These are phyloP conservation scores for Toxotes lorentzi DNA, from an alignment of 2,797 vertebrate species.

Conservation along the genomic window DNA sequence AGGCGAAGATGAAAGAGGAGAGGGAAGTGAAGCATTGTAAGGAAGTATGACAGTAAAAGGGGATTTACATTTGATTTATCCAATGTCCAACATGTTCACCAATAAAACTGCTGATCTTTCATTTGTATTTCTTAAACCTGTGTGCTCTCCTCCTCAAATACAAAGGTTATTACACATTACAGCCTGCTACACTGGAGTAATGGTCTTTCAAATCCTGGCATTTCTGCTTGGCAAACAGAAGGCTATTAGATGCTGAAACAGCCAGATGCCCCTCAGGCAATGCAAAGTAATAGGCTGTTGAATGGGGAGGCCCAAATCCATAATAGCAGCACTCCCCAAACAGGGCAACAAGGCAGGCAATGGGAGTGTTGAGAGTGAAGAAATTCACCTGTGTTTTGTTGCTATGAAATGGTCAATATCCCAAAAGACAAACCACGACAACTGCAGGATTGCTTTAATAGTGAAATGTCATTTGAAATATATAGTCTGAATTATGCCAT, in stretches of 20 bases:
- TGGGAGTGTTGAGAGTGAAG: conserved; percentile 15
- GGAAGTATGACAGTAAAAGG: not conserved
- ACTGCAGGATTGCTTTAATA: not conserved
- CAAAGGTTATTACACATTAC: conserved; percentile 40
- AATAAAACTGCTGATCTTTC: conserved; percentile 35
- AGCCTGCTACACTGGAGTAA: conserved; percentile 31
- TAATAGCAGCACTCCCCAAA: conserved; percentile 53
- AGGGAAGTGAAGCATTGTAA: not conserved
- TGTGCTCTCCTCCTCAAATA: conserved; percentile 40
- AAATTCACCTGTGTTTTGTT: conserved; percentile 37
- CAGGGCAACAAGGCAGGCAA: conserved; percentile 31
- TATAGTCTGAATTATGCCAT: not conserved
- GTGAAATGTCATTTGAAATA: not conserved
- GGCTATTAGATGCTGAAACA: conserved; percentile 68
- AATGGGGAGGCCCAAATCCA: conserved; percentile 57
- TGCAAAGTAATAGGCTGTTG: conserved; percentile 68
- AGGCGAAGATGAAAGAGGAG: not conserved
- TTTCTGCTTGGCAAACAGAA: conserved; percentile 69
- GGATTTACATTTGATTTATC: conserved; percentile 18
- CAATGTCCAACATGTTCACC: not conserved
- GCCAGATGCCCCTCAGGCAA: conserved; percentile 69
- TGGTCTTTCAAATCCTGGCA: conserved; percentile 40
- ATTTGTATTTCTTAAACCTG: conserved; percentile 38
- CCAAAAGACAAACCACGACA: not conserved
- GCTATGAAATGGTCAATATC: conserved; percentile 12